Conservation (phyloP, 2,888 invertebrate species). For the Rapana venosa region DNA sequence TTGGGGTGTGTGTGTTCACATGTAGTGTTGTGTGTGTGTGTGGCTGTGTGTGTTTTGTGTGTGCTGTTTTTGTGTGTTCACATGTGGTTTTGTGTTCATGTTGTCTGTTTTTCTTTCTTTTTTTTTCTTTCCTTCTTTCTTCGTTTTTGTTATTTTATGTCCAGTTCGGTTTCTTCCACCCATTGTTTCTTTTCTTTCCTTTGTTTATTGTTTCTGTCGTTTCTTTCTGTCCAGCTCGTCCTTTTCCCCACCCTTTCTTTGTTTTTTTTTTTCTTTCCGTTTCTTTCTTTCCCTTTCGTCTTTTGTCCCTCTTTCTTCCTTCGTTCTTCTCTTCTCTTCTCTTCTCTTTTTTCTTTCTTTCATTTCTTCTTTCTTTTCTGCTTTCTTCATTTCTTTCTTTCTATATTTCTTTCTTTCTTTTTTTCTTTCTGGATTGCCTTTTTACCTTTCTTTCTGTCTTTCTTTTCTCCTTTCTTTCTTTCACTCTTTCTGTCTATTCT, state of each 20-base stretch:
- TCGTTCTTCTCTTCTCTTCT: neutral
- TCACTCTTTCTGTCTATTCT: neutral
- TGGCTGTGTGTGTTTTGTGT: neutral
- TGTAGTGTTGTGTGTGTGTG: too few relatives aligned
- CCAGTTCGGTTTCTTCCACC: neutral
- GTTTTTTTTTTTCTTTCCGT: neutral
- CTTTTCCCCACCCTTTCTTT: neutral
- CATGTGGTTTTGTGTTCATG: neutral
- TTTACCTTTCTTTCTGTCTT: too few relatives aligned
- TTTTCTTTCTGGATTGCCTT: neutral
- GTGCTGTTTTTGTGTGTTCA: neutral
- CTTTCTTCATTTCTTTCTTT: neutral
- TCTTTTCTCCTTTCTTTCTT: neutral
- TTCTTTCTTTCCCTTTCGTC: neutral
- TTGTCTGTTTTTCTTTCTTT: neutral
- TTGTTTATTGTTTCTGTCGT: neutral
- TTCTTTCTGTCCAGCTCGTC: neutral
- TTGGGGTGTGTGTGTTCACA: too few relatives aligned
- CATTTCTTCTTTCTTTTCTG: neutral
- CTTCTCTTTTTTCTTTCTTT: neutral
- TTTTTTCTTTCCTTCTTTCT: neutral
- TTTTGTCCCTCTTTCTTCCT: neutral
- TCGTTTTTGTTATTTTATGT: neutral
- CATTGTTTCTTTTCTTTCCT: neutral
- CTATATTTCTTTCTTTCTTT: neutral